Base-by-base conservation (phyloP, 2,113 vertebrate species). In the Toxotes chatareus region DNA sequence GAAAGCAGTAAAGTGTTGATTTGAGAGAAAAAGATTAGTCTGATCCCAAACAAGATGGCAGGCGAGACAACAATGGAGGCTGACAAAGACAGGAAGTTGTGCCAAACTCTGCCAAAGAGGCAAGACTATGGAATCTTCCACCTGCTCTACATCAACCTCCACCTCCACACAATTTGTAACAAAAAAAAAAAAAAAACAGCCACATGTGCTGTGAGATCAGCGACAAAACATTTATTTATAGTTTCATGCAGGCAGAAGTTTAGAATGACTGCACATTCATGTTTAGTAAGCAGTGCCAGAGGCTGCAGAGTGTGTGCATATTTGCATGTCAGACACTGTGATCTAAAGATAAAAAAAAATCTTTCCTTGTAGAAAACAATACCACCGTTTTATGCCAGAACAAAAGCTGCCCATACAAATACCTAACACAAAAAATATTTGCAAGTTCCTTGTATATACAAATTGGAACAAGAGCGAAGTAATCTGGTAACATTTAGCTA, bases 1-100 rank as follows among this genome's bases (percentile, higher is more conserved):
- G 44, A 64, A 59, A 8, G 42, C 57, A 53, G 44, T 51, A n/a
- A 71, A 34, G n/a, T 67, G 66, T 66, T 76, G 23, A 74, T 76
- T 64, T 49, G 13, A 73, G 47, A 56, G 63, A 85, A 47, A 69
- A 40, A 76, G n/a, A 86, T 71, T n/a, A 72, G 79, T 86, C 76
- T 80, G 73, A 90, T 90, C 61, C 56, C 42, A 89, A 92, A 89
- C 76, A 65, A 86, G 67, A 86, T 68, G 62, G 61, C 42, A 73
- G 79, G 74, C 44, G 55, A 80, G 67, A 86, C 70, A 81, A 93
- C 91, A 94, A 92, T 85, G 76, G 56, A 60, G 53, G 47, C 67
- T 4, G 82, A 94, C 92, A 94, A 94, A 94, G 86, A 86, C 86
- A 74, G 93, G 94, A 95, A 94, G 86, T 59, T 57, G 83, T 70